These are phyloP conservation scores for Euthynnus affinis DNA, from an alignment of 2,797 vertebrate genomes.

Conservation along the genomic window DNA sequence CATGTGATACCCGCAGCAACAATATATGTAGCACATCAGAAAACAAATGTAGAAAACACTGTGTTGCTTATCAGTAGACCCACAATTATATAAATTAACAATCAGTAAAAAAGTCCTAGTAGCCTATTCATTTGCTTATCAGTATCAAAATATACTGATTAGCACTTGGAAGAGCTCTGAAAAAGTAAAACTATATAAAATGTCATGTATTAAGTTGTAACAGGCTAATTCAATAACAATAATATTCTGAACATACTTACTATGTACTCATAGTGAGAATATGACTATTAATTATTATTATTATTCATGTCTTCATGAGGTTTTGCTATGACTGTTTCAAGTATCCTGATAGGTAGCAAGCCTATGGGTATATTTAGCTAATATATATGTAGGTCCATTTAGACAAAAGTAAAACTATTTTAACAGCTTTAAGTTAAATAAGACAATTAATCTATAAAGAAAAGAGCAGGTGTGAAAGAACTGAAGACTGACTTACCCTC, in stretches of 20 bases:
- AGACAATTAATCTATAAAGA: background rate
- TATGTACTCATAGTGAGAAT: background rate
- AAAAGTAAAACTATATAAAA: too few species aligned
- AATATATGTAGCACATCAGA: background rate
- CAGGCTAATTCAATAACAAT: too few species aligned
- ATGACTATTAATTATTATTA: background rate
- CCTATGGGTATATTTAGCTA: too few species aligned
- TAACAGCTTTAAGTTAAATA: background rate
- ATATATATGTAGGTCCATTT: too few species aligned
- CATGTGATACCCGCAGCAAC: background rate
- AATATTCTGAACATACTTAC: background rate
- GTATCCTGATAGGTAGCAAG: background rate
- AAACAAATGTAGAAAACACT: background rate
- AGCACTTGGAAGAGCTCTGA: too few species aligned
- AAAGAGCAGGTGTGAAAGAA: background rate
- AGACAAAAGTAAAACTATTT: background rate
- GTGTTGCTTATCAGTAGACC: background rate
- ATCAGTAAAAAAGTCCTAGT: background rate
- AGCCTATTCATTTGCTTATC: too few species aligned
- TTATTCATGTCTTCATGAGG: background rate
- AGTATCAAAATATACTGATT: too few species aligned
- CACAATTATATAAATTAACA: background rate
- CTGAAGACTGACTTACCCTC: slow-evolving; percentile 62
- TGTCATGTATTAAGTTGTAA: background rate
- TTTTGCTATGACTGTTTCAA: background rate